Evolutionary conservation across 2,888 invertebrate genomes (phyloP).

Genomic region (Sphecodes monilicornis): DNA sequence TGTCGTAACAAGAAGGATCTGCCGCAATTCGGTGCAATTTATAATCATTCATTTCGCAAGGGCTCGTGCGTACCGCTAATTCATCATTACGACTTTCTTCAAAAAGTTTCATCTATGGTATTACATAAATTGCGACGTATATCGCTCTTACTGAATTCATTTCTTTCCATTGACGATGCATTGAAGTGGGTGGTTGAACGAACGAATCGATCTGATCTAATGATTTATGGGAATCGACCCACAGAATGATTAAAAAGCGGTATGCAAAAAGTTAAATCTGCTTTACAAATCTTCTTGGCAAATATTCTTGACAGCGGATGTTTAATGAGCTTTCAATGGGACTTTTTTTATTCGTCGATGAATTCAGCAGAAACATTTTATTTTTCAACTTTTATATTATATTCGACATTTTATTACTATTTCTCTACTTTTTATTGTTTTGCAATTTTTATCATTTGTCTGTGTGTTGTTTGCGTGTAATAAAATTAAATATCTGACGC

Average conservation of each 20-base stretch:
- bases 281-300: neutral
- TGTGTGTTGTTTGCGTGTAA: too few species aligned
- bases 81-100: conserved; percentile 32
- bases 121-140: conserved; percentile 23
- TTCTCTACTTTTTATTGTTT: too few species aligned
- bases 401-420: too few species aligned
- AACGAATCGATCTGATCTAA: neutral
- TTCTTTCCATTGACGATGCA: neutral
- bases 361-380: too few species aligned
- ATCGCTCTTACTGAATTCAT: neutral
- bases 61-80: conserved; percentile 43
- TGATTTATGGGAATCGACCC: conserved; percentile 26
- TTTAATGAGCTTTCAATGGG: too few species aligned
- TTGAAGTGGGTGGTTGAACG: neutral
- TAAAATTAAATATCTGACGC: too few species aligned
- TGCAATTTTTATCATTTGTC: too few species aligned
- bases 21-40: conserved; percentile 50
- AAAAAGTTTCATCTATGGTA: conserved; percentile 28
- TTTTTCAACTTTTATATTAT: too few species aligned
- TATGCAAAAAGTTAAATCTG: too few species aligned
- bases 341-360: too few species aligned
- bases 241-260: neutral
- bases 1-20: conserved; percentile 47
- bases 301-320: neutral
- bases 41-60: conserved; percentile 48